phyloP scores from a whole-genome alignment of 2,113 vertebrate species.

The Lepisosteus oculatus region DNA sequence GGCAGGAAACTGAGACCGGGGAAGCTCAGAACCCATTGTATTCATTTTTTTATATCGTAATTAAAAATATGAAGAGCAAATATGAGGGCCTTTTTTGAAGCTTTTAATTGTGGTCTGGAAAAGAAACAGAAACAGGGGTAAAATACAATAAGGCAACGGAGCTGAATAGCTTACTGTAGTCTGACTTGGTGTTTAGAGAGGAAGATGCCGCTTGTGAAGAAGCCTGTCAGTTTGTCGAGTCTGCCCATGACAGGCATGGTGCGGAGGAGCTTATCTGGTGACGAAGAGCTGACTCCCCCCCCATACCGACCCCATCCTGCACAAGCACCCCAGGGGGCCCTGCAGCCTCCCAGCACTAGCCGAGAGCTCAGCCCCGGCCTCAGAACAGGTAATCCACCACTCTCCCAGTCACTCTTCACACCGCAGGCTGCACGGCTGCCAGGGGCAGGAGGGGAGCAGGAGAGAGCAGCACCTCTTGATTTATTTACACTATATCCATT shows the following conservation, averaged over 20 bases:
- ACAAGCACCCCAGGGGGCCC: constrained; percentile 70
- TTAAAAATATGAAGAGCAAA: too few relatives aligned
- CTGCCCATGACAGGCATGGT: constrained; percentile 72
- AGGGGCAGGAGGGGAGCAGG: not conserved
- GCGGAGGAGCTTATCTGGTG: constrained; percentile 86
- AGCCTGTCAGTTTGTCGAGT: constrained; percentile 84
- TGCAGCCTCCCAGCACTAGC: constrained; percentile 75
- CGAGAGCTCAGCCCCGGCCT: constrained; percentile 78
- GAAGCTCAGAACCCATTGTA: not conserved
- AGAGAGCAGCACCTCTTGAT: not conserved
- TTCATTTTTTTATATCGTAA: too few relatives aligned
- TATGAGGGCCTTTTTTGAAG: not conserved
- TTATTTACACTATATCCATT: not conserved
- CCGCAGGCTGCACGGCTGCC: constrained; percentile 3
- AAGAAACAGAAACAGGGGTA: constrained; percentile 25
- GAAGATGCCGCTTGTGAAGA: constrained; percentile 89
- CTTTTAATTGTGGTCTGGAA: constrained; percentile 8
- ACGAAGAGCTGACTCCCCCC: constrained; percentile 85
- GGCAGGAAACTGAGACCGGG: not conserved
- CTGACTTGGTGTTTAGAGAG: constrained; percentile 95
- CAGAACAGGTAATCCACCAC: constrained; percentile 82
- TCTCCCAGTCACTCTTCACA: constrained; percentile 35
- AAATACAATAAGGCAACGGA: constrained; percentile 25
- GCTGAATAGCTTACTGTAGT: constrained; percentile 77
- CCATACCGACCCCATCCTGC: constrained; percentile 77